A percentile compares a stretch with the other conserved stretches of the same genome.
phyloP scores from a whole-genome alignment of 2,113 vertebrate species.

The Campylomormyrus tamandua region DNA sequence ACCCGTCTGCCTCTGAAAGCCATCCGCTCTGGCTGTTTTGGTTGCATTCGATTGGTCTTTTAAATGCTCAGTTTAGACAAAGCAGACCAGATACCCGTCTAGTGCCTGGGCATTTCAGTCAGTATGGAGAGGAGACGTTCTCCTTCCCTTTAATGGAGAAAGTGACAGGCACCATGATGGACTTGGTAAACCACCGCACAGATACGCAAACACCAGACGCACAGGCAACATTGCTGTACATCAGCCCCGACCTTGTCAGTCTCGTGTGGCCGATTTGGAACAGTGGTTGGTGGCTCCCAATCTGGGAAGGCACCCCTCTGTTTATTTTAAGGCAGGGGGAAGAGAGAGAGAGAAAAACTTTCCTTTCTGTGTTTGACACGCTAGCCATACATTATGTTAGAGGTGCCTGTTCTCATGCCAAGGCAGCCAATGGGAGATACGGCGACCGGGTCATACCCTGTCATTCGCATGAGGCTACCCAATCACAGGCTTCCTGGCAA shows the following conservation, averaged over 20 bases:
- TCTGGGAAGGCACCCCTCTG: not conserved
- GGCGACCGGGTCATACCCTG: not conserved
- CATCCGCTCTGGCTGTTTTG: not conserved
- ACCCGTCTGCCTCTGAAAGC: not conserved
- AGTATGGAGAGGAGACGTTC: not conserved
- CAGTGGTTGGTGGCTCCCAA: not conserved
- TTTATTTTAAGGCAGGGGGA: not conserved
- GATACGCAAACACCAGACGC: not conserved
- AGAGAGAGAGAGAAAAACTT: not conserved
- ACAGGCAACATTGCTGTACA: not conserved
- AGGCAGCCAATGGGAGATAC: not conserved
- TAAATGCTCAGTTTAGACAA: not conserved
- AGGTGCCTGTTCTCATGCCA: not conserved
- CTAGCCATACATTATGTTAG: not conserved
- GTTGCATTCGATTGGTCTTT: no score
- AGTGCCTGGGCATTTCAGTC: not conserved
- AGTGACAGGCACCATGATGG: not conserved
- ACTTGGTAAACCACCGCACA: not conserved
- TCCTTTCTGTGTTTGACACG: not conserved
- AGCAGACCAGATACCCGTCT: not conserved
- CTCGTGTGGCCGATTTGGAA: not conserved
- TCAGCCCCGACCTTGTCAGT: not conserved
- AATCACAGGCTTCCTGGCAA: not conserved
- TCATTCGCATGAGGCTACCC: not conserved
- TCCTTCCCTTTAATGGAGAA: constrained; percentile 4